Conservation (phyloP, 2,113 vertebrate genomes). For the Silurus meridionalis region DNA sequence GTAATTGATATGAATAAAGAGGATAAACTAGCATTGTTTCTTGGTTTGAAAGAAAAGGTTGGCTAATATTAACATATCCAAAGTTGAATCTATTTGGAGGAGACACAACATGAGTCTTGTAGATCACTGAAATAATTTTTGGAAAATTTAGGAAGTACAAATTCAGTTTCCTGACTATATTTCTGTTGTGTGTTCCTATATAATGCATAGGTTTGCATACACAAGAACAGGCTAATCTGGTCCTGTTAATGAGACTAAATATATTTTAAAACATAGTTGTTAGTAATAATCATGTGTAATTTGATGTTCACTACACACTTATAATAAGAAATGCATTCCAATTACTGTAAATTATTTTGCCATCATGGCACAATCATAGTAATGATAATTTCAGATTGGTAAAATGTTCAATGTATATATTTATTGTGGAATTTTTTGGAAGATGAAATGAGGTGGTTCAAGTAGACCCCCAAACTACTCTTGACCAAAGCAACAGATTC, state of each 20-base stretch:
- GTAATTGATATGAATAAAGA: not conserved
- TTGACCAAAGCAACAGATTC: not conserved
- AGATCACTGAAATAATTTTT: not conserved
- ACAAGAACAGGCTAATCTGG: not conserved
- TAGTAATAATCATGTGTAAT: not conserved
- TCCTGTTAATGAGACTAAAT: not conserved
- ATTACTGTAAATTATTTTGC: not conserved
- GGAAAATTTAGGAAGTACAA: not conserved
- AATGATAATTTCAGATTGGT: not conserved
- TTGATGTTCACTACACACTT: not conserved
- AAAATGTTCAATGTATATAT: not conserved
- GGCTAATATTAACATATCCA: not conserved
- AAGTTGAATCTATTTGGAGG: too few species aligned
- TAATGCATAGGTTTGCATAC: not conserved
- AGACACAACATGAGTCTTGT: not conserved
- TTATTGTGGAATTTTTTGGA: not conserved
- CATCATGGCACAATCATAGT: not conserved
- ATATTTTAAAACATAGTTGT: not conserved
- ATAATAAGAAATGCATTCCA: not conserved
- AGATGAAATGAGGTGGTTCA: not conserved
- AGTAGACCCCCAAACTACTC: not conserved
- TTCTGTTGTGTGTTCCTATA: not conserved
- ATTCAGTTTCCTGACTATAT: not conserved
- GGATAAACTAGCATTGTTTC: not conserved
- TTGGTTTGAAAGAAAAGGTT: not conserved